phyloP scores from a whole-genome alignment of 2,113 vertebrate species.

The Anguilla rostrata region DNA sequence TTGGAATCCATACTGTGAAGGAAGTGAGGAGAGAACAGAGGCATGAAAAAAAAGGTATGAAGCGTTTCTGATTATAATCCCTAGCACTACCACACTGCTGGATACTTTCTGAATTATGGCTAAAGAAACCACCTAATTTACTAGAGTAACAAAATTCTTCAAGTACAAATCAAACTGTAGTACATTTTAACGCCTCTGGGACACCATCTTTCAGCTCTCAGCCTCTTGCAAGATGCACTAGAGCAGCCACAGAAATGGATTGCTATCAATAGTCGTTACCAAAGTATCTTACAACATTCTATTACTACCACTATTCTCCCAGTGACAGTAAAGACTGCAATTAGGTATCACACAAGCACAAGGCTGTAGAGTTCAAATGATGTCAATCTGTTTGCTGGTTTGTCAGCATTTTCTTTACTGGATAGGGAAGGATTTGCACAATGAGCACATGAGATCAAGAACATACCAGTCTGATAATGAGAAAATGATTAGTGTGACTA shows the following conservation, averaged over 20 bases:
- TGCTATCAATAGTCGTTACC: neutral
- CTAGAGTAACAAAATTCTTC: neutral
- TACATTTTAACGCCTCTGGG: neutral
- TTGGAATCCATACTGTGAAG: neutral
- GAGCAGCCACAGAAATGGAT: neutral
- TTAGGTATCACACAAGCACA: neutral
- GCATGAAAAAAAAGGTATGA: no score
- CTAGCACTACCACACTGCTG: neutral
- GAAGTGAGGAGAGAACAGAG: neutral
- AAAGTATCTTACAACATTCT: neutral
- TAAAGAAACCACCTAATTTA: neutral
- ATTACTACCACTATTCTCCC: neutral
- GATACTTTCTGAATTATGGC: neutral
- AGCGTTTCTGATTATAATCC: neutral
- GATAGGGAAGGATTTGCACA: neutral
- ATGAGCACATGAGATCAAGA: neutral
- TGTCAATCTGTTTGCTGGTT: neutral
- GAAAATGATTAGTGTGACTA: neutral
- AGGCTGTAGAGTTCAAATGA: neutral
- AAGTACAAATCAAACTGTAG: neutral
- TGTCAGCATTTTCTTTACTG: neutral
- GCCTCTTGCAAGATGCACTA: neutral
- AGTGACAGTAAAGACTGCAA: neutral
- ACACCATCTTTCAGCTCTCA: neutral
- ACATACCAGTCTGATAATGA: neutral